Conservation (phyloP, 92 coral and sea anemone genomes). For the Pocillopora grandis region DNA sequence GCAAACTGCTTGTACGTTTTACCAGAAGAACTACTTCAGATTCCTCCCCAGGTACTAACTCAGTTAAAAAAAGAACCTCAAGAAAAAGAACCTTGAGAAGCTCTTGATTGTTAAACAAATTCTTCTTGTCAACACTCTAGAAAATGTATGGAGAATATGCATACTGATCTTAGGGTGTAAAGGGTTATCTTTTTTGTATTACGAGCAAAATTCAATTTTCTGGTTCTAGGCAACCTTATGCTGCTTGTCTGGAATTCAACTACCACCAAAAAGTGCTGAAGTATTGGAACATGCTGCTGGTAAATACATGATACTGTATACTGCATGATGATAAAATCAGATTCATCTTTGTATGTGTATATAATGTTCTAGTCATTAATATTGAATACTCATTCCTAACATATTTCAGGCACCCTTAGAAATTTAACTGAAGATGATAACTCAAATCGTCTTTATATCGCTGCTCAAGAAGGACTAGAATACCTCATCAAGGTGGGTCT, state of each 20-base stretch:
- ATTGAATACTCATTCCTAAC: not conserved
- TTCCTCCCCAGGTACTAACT: slow-evolving; percentile 67
- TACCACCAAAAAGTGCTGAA: slow-evolving; percentile 62
- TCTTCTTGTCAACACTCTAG: no score
- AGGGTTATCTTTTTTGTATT: no score
- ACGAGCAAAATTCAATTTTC: not conserved
- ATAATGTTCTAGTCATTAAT: no score
- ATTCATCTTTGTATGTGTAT: no score
- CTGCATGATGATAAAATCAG: no score
- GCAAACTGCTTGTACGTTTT: slow-evolving; percentile 37
- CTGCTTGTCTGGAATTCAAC: slow-evolving; percentile 85
- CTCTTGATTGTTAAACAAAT: no score
- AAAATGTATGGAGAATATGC: no score
- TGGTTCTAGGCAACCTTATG: slow-evolving; percentile 72
- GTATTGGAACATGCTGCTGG: slow-evolving; percentile 87
- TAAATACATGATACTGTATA: not conserved
- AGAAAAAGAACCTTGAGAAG: no score
- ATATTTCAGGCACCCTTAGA: slow-evolving; percentile 73
- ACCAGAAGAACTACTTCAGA: slow-evolving; percentile 45
- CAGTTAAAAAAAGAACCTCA: not conserved
- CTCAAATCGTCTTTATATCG: slow-evolving; percentile 60
- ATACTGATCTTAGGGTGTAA: no score
- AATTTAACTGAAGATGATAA: slow-evolving; percentile 69
- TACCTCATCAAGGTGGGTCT: slow-evolving; percentile 74
- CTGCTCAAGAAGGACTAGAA: slow-evolving; percentile 76